phyloP scores from a whole-genome alignment of 2,113 vertebrate genomes.

The Mystacornis crossleyi region DNA sequence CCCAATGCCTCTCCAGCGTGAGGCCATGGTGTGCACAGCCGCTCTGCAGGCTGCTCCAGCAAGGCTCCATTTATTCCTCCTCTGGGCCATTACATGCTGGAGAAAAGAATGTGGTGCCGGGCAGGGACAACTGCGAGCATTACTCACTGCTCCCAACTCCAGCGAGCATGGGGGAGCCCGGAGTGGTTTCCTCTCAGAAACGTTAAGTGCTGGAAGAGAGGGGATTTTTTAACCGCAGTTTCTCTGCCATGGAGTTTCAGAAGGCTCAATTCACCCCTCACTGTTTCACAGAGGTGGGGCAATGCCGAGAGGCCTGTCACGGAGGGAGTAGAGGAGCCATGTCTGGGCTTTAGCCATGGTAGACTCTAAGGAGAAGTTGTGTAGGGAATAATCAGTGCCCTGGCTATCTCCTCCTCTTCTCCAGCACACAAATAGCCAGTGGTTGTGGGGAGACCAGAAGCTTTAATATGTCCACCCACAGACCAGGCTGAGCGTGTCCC shows the following conservation, averaged over 20 bases:
- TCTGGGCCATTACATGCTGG: constrained; percentile 60
- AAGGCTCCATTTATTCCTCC: constrained; percentile 4
- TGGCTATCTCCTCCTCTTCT: background rate
- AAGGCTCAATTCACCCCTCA: rapidly evolving
- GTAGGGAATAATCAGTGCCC: background rate
- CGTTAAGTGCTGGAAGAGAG: background rate
- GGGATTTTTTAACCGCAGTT: background rate
- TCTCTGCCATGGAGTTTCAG: rapidly evolving
- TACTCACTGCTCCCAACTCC: constrained; percentile 9
- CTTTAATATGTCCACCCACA: rapidly evolving
- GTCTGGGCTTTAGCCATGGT: background rate
- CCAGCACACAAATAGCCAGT: background rate
- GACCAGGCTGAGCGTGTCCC: background rate
- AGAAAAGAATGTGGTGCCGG: constrained; percentile 30
- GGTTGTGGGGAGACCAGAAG: background rate
- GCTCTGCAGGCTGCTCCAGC: background rate
- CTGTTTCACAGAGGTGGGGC: background rate
- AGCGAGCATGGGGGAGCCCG: rapidly evolving
- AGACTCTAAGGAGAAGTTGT: background rate
- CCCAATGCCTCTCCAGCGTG: rapidly evolving
- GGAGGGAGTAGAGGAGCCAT: background rate
- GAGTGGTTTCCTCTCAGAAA: background rate
- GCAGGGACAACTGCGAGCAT: constrained; percentile 8
- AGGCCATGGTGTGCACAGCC: background rate
- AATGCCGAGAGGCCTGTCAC: background rate